Evolutionary conservation across 2,113 vertebrate species (phyloP), one percentile per base, ranked within the genome.

Genomic region (Elephas maximus): DNA sequence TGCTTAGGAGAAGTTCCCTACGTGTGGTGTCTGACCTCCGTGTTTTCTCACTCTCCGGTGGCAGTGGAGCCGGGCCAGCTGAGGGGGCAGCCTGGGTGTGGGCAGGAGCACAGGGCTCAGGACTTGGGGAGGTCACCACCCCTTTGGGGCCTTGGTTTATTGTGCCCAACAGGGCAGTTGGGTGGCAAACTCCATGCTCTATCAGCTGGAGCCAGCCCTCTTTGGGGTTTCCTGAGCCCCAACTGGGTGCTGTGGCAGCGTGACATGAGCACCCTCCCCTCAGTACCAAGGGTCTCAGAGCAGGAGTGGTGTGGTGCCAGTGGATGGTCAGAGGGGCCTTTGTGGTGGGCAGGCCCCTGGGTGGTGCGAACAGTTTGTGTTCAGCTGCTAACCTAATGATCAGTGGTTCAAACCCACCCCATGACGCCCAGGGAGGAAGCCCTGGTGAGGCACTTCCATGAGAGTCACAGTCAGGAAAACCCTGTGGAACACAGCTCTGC

Each of bases 41-140:
- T 65, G 30, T 41, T 41, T 62, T 8, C 62, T 48, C 17, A 44
- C 8, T 45, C 57, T 4, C 0, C 2, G 71, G 65, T 6, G 18
- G 33, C 63, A 67, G 26, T 20, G 63, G 26, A 71, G 88, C 28
- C 65, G n/a, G 15, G 30, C 20, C n/a, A 26, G 48, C 63, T 2
- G 4, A 2, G 41, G 48, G 30, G 18, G 6, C 33, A 9, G 7
- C 51, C 18, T 0, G 33, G 44, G 1, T 69, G 0, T 1, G 30
- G 57, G 18, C 51, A 10, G 76, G 44, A 78, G 28, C 45, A 2
- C 1, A 0, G 8, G 5, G 20, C 83, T 71, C 65, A 17, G 41
- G 7, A 11, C 30, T 6, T 21, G 67, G 30, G 26, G 51, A 69
- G 33, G 44, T 26, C 45, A 12, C 62, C 23, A 3, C 37, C 6